A percentile compares a stretch with the other conserved stretches of the same genome.
Evolutionary conservation across 1,140 invertebrate species (phyloP).

Genomic region (Eurosta solidaginis): DNA sequence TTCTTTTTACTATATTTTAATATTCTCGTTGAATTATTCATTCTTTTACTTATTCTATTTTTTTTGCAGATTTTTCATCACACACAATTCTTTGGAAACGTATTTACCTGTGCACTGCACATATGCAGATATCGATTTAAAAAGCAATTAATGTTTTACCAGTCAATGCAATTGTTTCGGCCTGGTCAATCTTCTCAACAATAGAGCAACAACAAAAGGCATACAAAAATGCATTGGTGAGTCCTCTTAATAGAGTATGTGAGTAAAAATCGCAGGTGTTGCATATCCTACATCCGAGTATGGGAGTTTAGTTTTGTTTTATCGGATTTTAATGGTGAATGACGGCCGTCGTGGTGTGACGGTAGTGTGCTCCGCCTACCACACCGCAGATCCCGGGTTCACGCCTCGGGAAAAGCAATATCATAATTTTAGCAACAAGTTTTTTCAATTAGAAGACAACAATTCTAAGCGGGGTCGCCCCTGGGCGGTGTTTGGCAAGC

Average conservation of each 20-base stretch:
- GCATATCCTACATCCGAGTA: background rate
- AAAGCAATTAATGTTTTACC: slow-evolving; percentile 43
- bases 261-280: background rate
- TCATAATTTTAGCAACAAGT: too few relatives aligned
- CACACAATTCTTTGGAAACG: background rate
- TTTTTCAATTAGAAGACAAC: too few relatives aligned
- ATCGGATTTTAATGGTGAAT: too few relatives aligned
- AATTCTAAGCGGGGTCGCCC: too few relatives aligned
- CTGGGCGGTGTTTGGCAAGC: too few relatives aligned
- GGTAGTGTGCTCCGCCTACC: too few relatives aligned
- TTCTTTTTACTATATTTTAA: background rate
- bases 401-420: too few relatives aligned
- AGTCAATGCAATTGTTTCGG: slow-evolving; percentile 4
- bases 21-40: background rate
- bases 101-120: background rate
- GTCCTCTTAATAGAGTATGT: background rate
- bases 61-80: background rate
- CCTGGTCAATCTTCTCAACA: background rate
- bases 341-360: too few relatives aligned
- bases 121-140: slow-evolving; percentile 36
- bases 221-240: background rate
- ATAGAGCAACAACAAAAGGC: background rate
- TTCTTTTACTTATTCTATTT: too few relatives aligned
- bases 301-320: background rate
- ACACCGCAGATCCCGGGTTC: too few relatives aligned